Evolutionary conservation across 2,797 vertebrate genomes (phyloP), one percentile per base, ranked within the genome.

Genomic region (Spinus pinus): DNA sequence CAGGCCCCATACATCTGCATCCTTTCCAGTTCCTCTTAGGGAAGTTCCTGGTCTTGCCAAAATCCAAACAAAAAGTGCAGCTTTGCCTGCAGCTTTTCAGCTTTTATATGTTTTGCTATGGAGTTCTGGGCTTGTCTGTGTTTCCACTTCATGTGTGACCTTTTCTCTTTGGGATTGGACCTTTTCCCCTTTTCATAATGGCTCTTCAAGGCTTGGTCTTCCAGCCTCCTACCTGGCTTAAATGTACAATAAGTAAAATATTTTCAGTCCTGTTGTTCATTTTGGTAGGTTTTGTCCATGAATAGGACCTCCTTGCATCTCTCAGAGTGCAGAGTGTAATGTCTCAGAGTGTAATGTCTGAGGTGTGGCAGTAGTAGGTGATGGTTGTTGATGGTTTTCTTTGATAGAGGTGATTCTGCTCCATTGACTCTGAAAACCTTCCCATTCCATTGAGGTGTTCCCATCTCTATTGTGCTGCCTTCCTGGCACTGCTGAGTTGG

Each of bases 1-100:
- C 41, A 28, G 60, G 16, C 24, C 49, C 25, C 0, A 2, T 10
- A 12, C 16, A 8, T 0, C 3, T 33, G 12, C 1, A 3, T 56
- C 39, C 30, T 81, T 72, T 54, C 35, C 54, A 44, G 18, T 73
- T 88, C 66, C 39, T 75, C 30, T 73, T 14, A 21, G 33, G 19
- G 31, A 58, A 49, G 28, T 57, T 89, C 30, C 70, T 66, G 47
- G 16, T 56, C 22, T 71, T 94, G 17, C 22, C 41, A 51, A 50
- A 86, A 50, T 27, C 3, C 42, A 57, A 31, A 31, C 10, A 42
- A 44, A 21, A 49, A 23, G 12, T 6, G 3, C 7, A 53, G 37
- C 35, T 83, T 67, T 60, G 25, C 61, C 65, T 88, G 65, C 24
- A 56, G 64, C 33, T 81, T 75, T 75, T 53, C 22, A 66, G 30